Base-by-base conservation (phyloP, 1,140 invertebrate genomes). In the Nasonia giraulti region DNA sequence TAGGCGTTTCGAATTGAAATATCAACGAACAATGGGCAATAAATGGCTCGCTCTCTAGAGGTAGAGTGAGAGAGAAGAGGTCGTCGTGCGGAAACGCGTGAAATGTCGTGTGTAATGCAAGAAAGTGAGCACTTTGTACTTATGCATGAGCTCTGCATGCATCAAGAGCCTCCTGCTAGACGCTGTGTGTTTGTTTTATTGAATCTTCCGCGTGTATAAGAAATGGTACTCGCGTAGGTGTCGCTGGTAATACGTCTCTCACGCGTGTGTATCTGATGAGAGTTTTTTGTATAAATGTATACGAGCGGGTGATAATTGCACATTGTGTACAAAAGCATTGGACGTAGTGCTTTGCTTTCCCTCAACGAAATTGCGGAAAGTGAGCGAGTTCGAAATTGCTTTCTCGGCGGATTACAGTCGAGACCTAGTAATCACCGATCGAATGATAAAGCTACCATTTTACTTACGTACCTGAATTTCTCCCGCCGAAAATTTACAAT, bases 11-110 rank as follows among this genome's bases (percentile, higher is more conserved):
- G n/a, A 84, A 84, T 84, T 84, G 83, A 84, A 84, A 75, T 62
- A 84, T 80, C 83, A 84, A 62, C n/a, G 69, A 74, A 80, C 78
- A 84, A 84, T 80, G 17, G 77, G 83, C 44, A 84, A 80, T 84
- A 84, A 84, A 84, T 80, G 83, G n/a, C 69, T 40, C 71, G 17
- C 55, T 62, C 55, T n/a, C 55, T 7, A 12, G 44, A 47, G 44
- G 10, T 5, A 20, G 31, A 55, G 40, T 62, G 55, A 62, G 77
- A 80, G 74, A 23, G 23, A 44, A n/a, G 20, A 27, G 14, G 11
- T 27, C 11, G 11, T 71, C 10, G 81, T 33, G 76, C 23, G 77
- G 47, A 80, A 84, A 74, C 77, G 77, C 83, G 76, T 71, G 62
- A 78, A 79, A 50, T 73, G 82, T 73, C 62, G 78, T 83, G 82